phyloP scores from a whole-genome alignment of 2,113 vertebrate species.

The Athene cunicularia region DNA sequence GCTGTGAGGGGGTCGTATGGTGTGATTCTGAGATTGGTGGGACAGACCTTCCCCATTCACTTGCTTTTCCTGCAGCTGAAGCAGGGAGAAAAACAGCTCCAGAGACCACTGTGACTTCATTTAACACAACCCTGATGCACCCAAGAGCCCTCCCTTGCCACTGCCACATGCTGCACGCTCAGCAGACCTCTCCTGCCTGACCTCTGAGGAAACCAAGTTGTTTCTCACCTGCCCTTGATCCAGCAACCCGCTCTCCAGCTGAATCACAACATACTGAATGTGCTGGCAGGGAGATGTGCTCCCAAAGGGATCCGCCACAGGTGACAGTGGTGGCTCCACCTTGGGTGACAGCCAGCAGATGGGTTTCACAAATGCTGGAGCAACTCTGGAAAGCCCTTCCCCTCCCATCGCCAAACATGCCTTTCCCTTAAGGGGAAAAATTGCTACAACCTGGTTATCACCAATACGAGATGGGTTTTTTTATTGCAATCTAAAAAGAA shows the following conservation, averaged over 20 bases:
- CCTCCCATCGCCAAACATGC: neutral
- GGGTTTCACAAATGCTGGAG: neutral
- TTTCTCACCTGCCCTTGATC: neutral
- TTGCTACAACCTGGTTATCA: neutral
- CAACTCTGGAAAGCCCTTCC: neutral
- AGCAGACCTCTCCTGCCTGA: neutral
- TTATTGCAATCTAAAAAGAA: neutral
- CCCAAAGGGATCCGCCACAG: accelerated
- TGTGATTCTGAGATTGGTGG: neutral
- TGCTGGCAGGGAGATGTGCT: neutral
- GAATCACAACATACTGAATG: neutral
- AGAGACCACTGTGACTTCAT: neutral
- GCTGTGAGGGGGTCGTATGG: accelerated
- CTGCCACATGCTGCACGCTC: neutral
- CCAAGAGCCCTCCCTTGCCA: neutral
- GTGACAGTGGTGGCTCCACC: neutral
- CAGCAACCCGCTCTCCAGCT: neutral
- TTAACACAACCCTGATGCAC: neutral
- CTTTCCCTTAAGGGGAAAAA: neutral
- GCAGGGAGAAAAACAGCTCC: neutral
- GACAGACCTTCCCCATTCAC: neutral
- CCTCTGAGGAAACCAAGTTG: neutral
- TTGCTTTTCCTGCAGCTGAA: neutral
- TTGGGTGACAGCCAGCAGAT: neutral
- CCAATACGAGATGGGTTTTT: accelerated